Conservation (phyloP, 2,888 invertebrate genomes). For the Lissonota sp. region DNA sequence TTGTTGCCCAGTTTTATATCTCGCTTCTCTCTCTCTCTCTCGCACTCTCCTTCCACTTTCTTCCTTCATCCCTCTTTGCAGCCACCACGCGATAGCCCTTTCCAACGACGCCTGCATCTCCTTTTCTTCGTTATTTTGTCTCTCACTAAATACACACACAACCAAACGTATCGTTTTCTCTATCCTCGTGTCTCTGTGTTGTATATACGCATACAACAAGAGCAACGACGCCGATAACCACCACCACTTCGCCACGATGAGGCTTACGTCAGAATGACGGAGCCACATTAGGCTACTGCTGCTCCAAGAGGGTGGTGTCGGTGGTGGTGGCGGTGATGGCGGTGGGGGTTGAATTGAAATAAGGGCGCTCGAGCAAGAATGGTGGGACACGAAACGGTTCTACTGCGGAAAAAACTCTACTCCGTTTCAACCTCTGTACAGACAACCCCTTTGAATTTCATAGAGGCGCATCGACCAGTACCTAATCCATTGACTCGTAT, state of each 20-base stretch:
- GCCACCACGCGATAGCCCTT: constrained; percentile 36
- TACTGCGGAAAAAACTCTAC: constrained; percentile 60
- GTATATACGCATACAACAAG: no score
- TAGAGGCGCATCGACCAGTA: no score
- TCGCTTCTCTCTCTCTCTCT: constrained; percentile 68
- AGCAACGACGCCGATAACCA: constrained; percentile 21
- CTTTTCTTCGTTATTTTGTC: constrained; percentile 48
- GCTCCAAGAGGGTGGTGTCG: constrained; percentile 14
- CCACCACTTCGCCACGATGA: constrained; percentile 50
- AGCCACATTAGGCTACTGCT: constrained; percentile 60
- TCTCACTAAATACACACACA: constrained; percentile 8
- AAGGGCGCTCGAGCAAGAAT: constrained; percentile 44
- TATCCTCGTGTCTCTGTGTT: constrained; percentile 31
- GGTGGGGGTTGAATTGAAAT: constrained; percentile 22
- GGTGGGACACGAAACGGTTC: constrained; percentile 62
- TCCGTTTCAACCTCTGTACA: constrained; percentile 32
- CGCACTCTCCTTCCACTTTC: constrained; percentile 51
- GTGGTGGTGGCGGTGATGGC: constrained; percentile 4
- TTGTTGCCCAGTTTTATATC: constrained; percentile 84
- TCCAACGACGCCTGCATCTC: constrained; percentile 26
- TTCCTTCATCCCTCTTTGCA: constrained; percentile 19
- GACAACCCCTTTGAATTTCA: neutral
- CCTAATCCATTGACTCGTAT: no score
- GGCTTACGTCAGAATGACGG: constrained; percentile 75
- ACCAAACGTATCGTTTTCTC: constrained; percentile 27